Conservation (phyloP, 2,888 invertebrate genomes). For the Drosophila greeni region DNA sequence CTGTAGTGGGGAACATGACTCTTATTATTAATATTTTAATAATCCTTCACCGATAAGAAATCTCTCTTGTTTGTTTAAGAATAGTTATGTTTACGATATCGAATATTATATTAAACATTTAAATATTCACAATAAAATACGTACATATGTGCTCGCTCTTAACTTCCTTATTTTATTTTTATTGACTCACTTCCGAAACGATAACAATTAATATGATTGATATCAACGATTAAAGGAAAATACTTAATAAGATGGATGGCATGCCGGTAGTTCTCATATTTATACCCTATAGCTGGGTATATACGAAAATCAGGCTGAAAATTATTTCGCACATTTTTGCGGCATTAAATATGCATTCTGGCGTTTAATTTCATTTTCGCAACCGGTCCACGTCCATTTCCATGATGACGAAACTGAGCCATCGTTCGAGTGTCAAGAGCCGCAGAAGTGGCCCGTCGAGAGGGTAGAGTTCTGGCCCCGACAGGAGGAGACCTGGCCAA, state of each 20-base stretch:
- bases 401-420: constrained; percentile 42
- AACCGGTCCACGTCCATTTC: neutral
- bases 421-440: constrained; percentile 19
- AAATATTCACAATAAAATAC: neutral
- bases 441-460: constrained; percentile 31
- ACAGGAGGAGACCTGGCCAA: constrained; percentile 30
- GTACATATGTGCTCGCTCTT: no score
- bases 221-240: neutral
- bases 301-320: constrained; percentile 16
- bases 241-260: constrained; percentile 3
- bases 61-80: neutral
- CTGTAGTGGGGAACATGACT: no score
- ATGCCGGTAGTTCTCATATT: neutral
- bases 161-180: neutral
- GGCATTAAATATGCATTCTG: constrained; percentile 42
- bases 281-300: neutral
- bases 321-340: constrained; percentile 34
- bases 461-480: constrained; percentile 13
- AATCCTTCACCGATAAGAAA: neutral
- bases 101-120: neutral
- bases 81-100: neutral
- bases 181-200: neutral
- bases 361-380: constrained; percentile 40
- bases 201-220: neutral
- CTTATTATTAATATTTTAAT: no score